Conservation (phyloP, 2,113 vertebrate genomes). For the Pachyramphus minor region DNA sequence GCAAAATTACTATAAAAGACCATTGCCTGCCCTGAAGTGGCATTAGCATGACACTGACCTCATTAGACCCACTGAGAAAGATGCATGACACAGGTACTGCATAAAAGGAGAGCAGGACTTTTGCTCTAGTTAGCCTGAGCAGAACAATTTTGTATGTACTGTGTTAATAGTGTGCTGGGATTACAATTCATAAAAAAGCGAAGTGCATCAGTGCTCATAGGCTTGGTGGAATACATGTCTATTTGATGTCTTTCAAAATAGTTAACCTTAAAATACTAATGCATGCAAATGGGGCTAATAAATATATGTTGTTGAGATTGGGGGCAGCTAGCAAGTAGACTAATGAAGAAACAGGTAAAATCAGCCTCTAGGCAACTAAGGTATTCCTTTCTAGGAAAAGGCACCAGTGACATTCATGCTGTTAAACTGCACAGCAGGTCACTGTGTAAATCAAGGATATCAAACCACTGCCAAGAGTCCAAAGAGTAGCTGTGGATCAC, state of each 20-base stretch:
- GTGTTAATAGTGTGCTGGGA: background rate
- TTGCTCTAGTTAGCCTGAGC: background rate
- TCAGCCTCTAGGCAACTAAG: background rate
- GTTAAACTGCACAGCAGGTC: background rate
- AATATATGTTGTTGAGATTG: background rate
- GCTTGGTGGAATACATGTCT: background rate
- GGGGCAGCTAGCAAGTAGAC: background rate
- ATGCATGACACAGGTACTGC: background rate
- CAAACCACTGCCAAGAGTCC: background rate
- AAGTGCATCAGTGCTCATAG: background rate
- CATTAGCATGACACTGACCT: background rate
- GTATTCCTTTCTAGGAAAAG: background rate
- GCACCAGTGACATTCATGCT: rapidly evolving
- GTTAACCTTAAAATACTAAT: background rate
- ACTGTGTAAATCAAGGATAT: background rate
- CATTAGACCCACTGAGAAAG: background rate
- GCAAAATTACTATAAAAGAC: background rate
- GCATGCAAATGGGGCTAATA: background rate
- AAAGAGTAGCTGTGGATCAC: background rate
- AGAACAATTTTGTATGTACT: background rate
- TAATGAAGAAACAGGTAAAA: background rate
- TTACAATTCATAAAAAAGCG: background rate
- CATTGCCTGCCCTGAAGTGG: background rate
- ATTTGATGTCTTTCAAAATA: background rate
- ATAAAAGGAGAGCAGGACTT: background rate